Percentiles rank a stretch among this genome's conserved stretches.
Conservation (phyloP, 2,888 invertebrate species). For the Pteria penguin region DNA sequence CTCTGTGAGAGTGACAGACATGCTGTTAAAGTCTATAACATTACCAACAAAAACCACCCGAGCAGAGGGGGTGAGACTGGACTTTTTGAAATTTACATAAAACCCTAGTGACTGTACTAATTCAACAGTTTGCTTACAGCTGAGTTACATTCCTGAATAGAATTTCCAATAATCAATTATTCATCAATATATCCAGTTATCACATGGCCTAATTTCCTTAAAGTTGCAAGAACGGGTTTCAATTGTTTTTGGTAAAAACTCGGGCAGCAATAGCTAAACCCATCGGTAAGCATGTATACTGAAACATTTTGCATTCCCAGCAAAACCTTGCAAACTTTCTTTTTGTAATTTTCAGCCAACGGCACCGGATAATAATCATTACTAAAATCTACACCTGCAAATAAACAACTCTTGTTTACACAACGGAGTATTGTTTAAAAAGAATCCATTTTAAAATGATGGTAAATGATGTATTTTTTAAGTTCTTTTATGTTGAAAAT, state of each 20-base stretch:
- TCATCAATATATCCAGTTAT: conserved; percentile 47
- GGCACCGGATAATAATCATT: conserved; percentile 49
- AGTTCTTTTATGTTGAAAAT: conserved; percentile 41
- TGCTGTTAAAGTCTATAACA: conserved; percentile 9
- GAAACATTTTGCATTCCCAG: conserved; percentile 31
- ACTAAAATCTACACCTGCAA: conserved; percentile 42
- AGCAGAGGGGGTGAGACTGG: no score
- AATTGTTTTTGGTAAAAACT: conserved; percentile 36
- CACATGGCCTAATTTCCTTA: conserved; percentile 28
- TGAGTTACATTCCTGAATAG: no score
- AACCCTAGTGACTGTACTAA: no score
- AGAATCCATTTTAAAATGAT: conserved; percentile 45
- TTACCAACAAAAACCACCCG: no score
- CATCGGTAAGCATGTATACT: conserved; percentile 31
- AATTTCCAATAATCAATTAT: conserved; percentile 7
- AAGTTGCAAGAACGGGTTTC: conserved; percentile 35
- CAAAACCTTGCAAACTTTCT: conserved; percentile 42
- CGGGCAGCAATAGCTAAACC: conserved; percentile 23
- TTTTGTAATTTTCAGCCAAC: conserved; percentile 24
- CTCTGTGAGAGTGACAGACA: conserved; percentile 2
- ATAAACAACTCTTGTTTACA: conserved; percentile 22
- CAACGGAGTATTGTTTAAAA: conserved; percentile 37
- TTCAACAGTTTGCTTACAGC: no score
- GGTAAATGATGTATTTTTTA: conserved; percentile 35
- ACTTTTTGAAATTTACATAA: no score